phyloP scores from a whole-genome alignment of 2,113 vertebrate species.

The Ifrita kowaldi region DNA sequence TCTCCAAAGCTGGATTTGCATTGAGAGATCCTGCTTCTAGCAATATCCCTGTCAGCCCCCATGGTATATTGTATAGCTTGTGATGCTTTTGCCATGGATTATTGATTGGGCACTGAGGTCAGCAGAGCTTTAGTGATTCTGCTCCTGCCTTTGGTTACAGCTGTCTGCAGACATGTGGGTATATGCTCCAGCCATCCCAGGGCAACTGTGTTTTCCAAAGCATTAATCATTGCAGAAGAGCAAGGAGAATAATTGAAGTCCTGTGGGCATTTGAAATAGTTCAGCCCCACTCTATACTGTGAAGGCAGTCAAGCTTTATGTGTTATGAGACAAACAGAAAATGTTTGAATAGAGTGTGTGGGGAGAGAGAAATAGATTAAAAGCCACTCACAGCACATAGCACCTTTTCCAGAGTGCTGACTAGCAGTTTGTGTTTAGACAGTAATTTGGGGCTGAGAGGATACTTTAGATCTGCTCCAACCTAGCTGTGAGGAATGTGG shows the following conservation, averaged over 20 bases:
- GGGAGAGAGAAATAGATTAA: background rate
- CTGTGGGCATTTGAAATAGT: slow-evolving; percentile 19
- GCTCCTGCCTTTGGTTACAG: slow-evolving; percentile 15
- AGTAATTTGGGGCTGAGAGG: background rate
- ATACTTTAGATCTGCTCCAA: background rate
- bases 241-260: slow-evolving; percentile 23
- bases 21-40: background rate
- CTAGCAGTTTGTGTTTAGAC: background rate
- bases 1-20: background rate
- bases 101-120: background rate
- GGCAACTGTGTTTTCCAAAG: background rate
- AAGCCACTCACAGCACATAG: background rate
- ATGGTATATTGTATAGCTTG: background rate
- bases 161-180: background rate
- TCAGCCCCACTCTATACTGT: background rate
- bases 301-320: background rate
- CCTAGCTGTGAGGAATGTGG: background rate
- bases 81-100: background rate
- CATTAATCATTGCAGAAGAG: slow-evolving; percentile 7
- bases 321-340: slow-evolving; percentile 12
- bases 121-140: slow-evolving; percentile 10
- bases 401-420: background rate
- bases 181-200: background rate
- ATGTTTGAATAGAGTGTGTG: background rate
- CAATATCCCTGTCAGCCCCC: background rate